Evolutionary conservation across 2,797 vertebrate genomes (phyloP).

Genomic region (Orientallactaga sibirica): DNA sequence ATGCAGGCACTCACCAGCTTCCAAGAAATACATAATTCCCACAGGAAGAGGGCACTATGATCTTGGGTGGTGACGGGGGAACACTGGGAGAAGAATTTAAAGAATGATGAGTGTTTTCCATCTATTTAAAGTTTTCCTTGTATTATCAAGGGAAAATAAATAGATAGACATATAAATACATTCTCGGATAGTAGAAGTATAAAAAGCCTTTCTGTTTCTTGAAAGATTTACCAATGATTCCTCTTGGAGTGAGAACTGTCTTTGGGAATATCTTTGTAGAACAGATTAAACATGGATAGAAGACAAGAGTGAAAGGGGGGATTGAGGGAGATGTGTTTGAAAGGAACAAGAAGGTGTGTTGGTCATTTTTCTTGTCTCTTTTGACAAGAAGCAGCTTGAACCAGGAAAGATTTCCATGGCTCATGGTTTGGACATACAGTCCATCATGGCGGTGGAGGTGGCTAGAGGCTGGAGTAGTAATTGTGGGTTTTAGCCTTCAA

Average conservation of each 20-base stretch:
- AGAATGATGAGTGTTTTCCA: conserved; percentile 14
- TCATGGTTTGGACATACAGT: neutral
- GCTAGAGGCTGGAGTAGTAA: too few relatives aligned
- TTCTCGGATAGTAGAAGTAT: neutral
- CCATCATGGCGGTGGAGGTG: neutral
- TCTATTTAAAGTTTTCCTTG: conserved; percentile 51
- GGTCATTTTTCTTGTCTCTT: neutral
- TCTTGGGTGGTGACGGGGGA: neutral
- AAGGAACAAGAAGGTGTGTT: neutral
- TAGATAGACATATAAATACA: neutral
- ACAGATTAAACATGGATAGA: neutral
- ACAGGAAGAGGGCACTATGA: neutral
- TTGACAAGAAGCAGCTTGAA: neutral
- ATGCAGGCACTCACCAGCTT: neutral
- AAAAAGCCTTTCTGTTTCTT: neutral
- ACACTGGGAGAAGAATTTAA: conserved; percentile 34
- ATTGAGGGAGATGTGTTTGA: neutral
- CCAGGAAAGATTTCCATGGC: neutral
- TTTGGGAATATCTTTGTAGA: neutral
- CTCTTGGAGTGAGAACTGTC: neutral
- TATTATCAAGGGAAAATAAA: conserved; percentile 27
- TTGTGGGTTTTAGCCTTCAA: neutral
- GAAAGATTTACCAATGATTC: conserved; percentile 11
- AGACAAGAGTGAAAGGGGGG: neutral
- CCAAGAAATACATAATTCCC: conserved; percentile 11